Conservation (phyloP, 2,888 invertebrate species). For the Arrhopalites spinosus region DNA sequence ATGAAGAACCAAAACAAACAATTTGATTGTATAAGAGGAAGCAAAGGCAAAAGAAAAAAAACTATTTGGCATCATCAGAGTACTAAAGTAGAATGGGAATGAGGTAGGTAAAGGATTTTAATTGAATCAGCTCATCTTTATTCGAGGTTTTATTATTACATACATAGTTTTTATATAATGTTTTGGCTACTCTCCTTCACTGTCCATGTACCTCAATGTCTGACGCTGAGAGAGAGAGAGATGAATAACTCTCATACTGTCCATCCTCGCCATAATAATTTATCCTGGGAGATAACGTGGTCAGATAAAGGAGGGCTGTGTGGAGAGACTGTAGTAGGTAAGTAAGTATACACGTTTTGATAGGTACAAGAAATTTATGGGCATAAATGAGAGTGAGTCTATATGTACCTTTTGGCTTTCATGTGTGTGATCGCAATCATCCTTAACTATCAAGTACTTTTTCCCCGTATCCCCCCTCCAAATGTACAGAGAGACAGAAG, state of each 20-base stretch:
- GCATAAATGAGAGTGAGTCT: too few species aligned
- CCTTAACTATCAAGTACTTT: slow-evolving; percentile 2
- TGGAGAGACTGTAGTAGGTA: neutral
- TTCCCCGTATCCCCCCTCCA: neutral
- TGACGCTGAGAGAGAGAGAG: too few species aligned
- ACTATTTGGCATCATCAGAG: too few species aligned
- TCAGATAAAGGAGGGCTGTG: neutral
- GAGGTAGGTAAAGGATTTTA: slow-evolving; percentile 36
- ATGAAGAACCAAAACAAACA: too few species aligned
- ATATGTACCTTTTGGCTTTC: too few species aligned
- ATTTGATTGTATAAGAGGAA: too few species aligned
- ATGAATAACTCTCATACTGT: too few species aligned
- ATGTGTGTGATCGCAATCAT: slow-evolving; percentile 6
- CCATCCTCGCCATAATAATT: too few species aligned
- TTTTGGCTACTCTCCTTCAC: neutral
- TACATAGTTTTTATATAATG: neutral
- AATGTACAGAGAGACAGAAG: neutral
- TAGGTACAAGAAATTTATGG: too few species aligned
- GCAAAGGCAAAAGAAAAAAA: too few species aligned
- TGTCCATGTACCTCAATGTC: neutral
- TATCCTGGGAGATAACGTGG: neutral
- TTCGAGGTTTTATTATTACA: slow-evolving; percentile 17
- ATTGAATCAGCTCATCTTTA: slow-evolving; percentile 22
- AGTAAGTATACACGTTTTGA: neutral
- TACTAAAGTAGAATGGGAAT: neutral